These are phyloP conservation scores for Phortica okadai DNA, from an alignment of 2,888 invertebrate genomes.

Conservation along the genomic window DNA sequence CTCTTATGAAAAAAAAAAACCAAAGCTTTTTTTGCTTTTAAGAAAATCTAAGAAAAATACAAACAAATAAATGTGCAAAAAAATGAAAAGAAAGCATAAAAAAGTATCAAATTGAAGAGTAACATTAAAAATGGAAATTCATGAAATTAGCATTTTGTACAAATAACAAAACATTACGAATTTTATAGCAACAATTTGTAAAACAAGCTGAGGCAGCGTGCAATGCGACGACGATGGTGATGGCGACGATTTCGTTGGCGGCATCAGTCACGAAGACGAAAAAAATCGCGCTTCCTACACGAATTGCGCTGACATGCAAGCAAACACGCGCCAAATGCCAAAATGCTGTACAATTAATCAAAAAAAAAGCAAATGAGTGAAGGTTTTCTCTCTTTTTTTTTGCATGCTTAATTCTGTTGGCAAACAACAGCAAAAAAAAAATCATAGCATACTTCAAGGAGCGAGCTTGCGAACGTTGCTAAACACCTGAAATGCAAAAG, in stretches of 20 bases:
- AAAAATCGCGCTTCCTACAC: not conserved
- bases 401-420: not conserved
- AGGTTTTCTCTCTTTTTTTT: not conserved
- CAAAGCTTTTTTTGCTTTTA: not conserved
- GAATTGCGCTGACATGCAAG: constrained; percentile 1
- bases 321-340: constrained; percentile 1
- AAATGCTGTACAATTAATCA: constrained; percentile 32
- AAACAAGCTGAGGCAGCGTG: constrained; percentile 27
- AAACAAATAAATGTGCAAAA: constrained; percentile 50
- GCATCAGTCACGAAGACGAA: not conserved
- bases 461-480: too few species aligned
- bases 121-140: constrained; percentile 57
- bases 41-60: constrained; percentile 38
- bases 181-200: constrained; percentile 65
- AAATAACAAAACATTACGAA: constrained; percentile 65
- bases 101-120: constrained; percentile 25
- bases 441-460: not conserved
- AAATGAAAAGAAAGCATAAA: constrained; percentile 26
- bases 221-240: not conserved
- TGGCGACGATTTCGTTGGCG: not conserved
- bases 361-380: constrained; percentile 29
- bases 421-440: not conserved
- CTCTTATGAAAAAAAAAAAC: too few species aligned
- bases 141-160: constrained; percentile 69
- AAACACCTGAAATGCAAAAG: too few species aligned